Evolutionary conservation across 2,888 invertebrate genomes (phyloP).

Genomic region (Maniola hyperantus): DNA sequence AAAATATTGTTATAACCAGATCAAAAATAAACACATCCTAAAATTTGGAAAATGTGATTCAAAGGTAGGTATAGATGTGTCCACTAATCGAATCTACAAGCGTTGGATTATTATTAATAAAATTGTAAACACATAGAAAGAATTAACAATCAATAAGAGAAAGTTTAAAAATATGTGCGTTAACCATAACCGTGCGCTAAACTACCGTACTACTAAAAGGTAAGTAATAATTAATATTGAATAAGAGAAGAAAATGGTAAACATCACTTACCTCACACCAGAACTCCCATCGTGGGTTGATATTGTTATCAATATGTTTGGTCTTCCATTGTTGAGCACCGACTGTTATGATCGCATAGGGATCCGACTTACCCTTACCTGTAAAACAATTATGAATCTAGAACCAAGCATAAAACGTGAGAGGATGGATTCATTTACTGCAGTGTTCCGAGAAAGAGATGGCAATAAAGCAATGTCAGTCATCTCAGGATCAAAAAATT

Average conservation of each 20-base stretch:
- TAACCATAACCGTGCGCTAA: constrained; percentile 45
- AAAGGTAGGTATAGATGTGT: constrained; percentile 12
- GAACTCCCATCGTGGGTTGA: constrained; percentile 98
- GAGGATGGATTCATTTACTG: too few species aligned
- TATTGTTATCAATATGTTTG: constrained; percentile 95
- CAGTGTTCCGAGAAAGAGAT: too few species aligned
- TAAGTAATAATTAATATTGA: neutral
- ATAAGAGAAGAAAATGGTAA: neutral
- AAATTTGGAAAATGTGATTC: constrained; percentile 21
- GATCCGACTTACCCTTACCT: constrained; percentile 98
- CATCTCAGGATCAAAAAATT: too few species aligned
- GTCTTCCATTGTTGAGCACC: constrained; percentile 97
- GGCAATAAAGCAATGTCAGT: too few species aligned
- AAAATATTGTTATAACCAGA: constrained; percentile 12
- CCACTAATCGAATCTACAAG: constrained; percentile 28
- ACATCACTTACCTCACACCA: constrained; percentile 93
- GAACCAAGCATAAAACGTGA: too few species aligned
- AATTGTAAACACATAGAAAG: constrained; percentile 4
- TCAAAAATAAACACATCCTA: constrained; percentile 25
- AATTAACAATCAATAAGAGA: constrained; percentile 4
- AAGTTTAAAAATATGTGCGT: constrained; percentile 35
- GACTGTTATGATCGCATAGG: constrained; percentile 95
- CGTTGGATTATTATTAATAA: constrained; percentile 6
- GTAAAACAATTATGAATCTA: constrained; percentile 23
- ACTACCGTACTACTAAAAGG: constrained; percentile 2